Evolutionary conservation across 2,888 invertebrate species (phyloP).

Genomic region (Pollenia angustigena): DNA sequence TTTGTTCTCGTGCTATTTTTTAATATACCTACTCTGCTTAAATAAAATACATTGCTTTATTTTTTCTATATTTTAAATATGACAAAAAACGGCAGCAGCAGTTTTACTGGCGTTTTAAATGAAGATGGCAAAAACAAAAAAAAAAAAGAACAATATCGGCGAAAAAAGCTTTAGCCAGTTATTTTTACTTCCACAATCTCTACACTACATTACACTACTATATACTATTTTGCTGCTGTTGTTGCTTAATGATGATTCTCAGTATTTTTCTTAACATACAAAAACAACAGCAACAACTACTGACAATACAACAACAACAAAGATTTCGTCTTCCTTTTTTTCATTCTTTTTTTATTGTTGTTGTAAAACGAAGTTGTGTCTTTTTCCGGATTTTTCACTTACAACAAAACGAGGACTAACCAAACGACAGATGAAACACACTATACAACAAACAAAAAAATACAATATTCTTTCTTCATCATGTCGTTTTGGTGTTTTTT

Average conservation of each 20-base stretch:
- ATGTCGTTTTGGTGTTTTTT: conserved; percentile 54
- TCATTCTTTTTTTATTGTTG: conserved; percentile 48
- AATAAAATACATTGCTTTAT: conserved; percentile 19
- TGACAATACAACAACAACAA: conserved; percentile 32
- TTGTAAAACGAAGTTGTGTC: conserved; percentile 70
- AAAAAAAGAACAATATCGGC: conserved; percentile 37
- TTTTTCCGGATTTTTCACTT: conserved; percentile 74
- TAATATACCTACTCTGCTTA: conserved; percentile 46
- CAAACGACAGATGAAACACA: conserved; percentile 64
- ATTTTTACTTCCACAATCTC: conserved; percentile 56
- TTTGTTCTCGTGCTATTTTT: conserved; percentile 65
- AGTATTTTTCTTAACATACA: conserved; percentile 55
- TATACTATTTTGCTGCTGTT: conserved; percentile 12
- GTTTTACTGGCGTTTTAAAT: conserved; percentile 22
- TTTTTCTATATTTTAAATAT: conserved; percentile 28
- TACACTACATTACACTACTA: conserved; percentile 60
- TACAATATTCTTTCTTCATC: conserved; percentile 52
- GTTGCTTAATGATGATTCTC: conserved; percentile 61
- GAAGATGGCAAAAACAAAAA: conserved; percentile 43
- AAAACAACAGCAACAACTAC: conserved; percentile 49
- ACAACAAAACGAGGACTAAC: conserved; percentile 70
- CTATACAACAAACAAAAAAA: conserved; percentile 39
- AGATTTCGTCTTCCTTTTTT: conserved; percentile 63
- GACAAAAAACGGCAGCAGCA: conserved; percentile 29
- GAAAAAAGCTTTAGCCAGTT: conserved; percentile 62